Conservation (phyloP, 1,140 invertebrate genomes). For the Bradysia coprophila region DNA sequence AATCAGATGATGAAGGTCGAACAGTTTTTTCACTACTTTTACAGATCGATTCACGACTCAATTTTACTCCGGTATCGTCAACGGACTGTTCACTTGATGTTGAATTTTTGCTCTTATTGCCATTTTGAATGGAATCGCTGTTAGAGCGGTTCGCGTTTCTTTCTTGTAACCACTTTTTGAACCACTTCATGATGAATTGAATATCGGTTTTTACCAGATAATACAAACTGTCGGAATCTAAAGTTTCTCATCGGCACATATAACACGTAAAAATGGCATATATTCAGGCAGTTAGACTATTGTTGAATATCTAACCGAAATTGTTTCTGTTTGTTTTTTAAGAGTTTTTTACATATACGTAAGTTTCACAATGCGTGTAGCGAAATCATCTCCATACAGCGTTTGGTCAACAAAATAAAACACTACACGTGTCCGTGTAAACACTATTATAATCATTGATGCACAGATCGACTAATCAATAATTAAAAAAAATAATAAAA, state of each 20-base stretch:
- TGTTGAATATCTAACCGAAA: no score
- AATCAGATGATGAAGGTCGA: no score
- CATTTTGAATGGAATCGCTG: background rate
- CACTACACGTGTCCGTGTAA: no score
- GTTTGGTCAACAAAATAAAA: no score
- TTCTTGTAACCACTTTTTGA: conserved; percentile 36
- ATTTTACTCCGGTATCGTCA: background rate
- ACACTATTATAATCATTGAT: no score
- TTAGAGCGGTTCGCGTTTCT: conserved; percentile 22
- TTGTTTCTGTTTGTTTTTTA: background rate
- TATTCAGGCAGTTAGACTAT: no score
- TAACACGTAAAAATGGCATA: background rate
- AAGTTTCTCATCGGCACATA: conserved; percentile 39
- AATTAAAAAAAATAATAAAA: no score
- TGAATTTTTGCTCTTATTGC: no score
- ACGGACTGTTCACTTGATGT: background rate
- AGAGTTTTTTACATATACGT: background rate
- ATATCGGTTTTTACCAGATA: conserved; percentile 36
- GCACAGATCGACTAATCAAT: no score
- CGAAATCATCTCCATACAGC: no score
- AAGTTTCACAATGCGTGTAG: no score
- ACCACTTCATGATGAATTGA: conserved; percentile 37
- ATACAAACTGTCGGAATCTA: conserved; percentile 35
- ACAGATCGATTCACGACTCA: background rate
- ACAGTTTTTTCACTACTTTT: background rate